Evolutionary conservation across 2,113 vertebrate genomes (phyloP).

Genomic region (Gasterosteus aculeatus): DNA sequence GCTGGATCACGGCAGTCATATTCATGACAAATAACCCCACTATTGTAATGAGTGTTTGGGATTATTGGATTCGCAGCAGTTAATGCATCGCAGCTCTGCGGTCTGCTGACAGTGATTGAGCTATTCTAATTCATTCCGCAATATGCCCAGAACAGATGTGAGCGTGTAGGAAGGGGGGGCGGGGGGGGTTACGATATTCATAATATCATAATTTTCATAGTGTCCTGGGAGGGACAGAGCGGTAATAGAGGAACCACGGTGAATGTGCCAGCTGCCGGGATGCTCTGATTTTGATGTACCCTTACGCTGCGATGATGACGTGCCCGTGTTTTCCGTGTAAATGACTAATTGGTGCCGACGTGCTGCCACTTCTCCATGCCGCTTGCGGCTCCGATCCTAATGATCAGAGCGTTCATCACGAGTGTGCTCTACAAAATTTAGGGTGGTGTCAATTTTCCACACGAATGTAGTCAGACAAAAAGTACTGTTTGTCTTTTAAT

Average conservation of each 20-base stretch:
- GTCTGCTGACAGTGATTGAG: conserved; percentile 48
- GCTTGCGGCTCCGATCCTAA: not conserved
- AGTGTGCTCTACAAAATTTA: conserved; percentile 21
- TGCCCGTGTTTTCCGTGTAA: not conserved
- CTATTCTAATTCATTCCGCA: conserved; percentile 46
- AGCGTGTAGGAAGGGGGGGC: not conserved
- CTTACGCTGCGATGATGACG: not conserved
- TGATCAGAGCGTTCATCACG: conserved; percentile 16
- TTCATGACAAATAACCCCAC: conserved; percentile 41
- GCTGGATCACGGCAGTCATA: not conserved
- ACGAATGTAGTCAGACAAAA: conserved; percentile 10
- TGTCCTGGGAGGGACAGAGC: conserved; percentile 25
- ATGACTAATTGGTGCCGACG: conserved; percentile 12
- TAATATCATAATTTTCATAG: conserved; percentile 21
- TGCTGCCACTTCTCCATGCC: conserved; percentile 12
- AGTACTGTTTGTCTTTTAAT: conserved; percentile 21
- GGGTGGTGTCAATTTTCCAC: conserved; percentile 10
- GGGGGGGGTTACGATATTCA: conserved; percentile 45
- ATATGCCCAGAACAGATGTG: conserved; percentile 57
- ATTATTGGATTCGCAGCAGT: conserved; percentile 24
- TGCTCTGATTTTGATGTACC: conserved; percentile 7
- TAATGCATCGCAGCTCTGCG: conserved; percentile 6
- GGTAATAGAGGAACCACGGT: conserved; percentile 21
- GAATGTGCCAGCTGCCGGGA: conserved; percentile 25
- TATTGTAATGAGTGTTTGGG: conserved; percentile 22